Base-by-base conservation (phyloP, 2,113 vertebrate species). In the Cynopterus brachyotis region DNA sequence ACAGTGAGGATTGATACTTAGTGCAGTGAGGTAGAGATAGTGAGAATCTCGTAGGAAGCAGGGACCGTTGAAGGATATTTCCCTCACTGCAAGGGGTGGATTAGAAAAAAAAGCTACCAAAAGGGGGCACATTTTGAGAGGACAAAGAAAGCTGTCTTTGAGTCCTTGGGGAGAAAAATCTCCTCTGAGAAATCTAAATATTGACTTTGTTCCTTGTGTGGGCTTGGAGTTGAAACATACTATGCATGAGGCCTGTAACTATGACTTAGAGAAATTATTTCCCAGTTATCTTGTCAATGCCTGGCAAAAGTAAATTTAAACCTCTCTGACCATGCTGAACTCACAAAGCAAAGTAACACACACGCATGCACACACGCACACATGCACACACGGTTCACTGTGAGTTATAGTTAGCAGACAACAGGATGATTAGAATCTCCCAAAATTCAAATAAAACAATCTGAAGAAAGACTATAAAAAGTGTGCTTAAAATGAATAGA, bases 251-350 rank as follows among this genome's bases (percentile, higher is more conserved):
- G 17, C 60, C 50, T 37, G 0, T 94, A 59, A 80, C 47, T 37
- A 53, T 67, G 67, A 32, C 6, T 16, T 53, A 79, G 78, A 92
- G 40, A 89, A 93, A 60, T 64, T 79, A 55, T 69, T 81, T 62
- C 45, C 64, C 30, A 60, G 59, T 24, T 62, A 72, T 87, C 59
- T 93, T 26, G 45, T 55, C 53, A 42, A 86, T 45, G 13, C 9
- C 40, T 81, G 66, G 73, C n/a, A 81, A 96, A 81, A 69, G 66
- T 76, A 86, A 75, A 93, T 76, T 69, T 5, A 81, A 82, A n/a
- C 1, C 15, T 85, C 66, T 73, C 30, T 42, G 47, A 50, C 6
- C 47, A 50, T 50, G 47, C 47, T 60, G 64, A 90, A 32, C 15
- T 86, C 50, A 90, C 15, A 55, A 85, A 90, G 75, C 32, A 93